phyloP scores from a whole-genome alignment of 2,113 vertebrate species.

The Andinoacara biseriatus region DNA sequence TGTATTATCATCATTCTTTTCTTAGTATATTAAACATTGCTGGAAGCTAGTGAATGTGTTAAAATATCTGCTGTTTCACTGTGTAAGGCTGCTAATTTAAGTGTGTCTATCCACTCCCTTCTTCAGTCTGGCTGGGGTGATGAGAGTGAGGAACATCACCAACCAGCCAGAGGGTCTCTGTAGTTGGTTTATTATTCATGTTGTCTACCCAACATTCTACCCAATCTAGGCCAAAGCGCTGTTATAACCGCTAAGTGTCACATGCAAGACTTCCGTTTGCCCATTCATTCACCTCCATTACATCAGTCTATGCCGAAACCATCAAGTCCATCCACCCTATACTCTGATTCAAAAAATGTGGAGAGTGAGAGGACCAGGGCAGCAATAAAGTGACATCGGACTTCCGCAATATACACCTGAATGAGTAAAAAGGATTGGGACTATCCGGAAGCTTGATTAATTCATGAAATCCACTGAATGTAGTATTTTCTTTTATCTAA shows the following conservation, averaged over 20 bases:
- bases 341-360: constrained; percentile 56
- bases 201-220: constrained; percentile 59
- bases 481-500: constrained; percentile 44
- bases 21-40: constrained; percentile 5
- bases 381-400: constrained; percentile 52
- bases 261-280: constrained; percentile 50
- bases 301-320: constrained; percentile 35
- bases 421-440: constrained; percentile 61
- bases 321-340: constrained; percentile 34
- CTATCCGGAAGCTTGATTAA: constrained; percentile 72
- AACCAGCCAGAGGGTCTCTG: constrained; percentile 65
- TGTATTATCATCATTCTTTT: neutral
- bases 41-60: constrained; percentile 21
- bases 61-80: constrained; percentile 29
- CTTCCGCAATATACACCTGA: constrained; percentile 39
- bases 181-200: constrained; percentile 78
- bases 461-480: constrained; percentile 71
- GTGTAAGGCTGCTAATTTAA: constrained; percentile 33
- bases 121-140: constrained; percentile 36
- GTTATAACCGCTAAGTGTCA: constrained; percentile 67
- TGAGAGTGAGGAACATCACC: constrained; percentile 66
- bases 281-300: constrained; percentile 60
- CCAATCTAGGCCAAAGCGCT: constrained; percentile 73
- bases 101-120: constrained; percentile 16
- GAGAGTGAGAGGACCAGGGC: constrained; percentile 17